Conservation (phyloP, 2,113 vertebrate species). For the Willisornis vidua region DNA sequence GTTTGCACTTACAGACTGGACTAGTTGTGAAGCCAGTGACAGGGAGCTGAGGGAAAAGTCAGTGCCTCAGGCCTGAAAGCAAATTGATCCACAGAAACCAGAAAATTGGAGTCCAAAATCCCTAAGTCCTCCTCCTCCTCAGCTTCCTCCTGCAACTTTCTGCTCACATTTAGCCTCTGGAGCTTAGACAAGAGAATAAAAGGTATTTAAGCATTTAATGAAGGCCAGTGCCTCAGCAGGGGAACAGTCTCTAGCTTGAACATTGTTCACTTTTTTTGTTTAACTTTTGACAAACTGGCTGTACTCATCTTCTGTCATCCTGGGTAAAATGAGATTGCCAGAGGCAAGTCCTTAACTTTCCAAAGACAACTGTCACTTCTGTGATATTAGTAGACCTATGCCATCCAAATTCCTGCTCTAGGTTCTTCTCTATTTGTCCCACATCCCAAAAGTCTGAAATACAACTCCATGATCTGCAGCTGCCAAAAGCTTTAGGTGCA, state of each 20-base stretch:
- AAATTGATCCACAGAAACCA: background rate
- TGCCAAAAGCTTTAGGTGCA: background rate
- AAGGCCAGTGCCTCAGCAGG: background rate
- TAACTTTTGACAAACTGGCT: background rate
- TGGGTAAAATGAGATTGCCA: background rate
- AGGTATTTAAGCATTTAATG: background rate
- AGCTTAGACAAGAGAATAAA: background rate
- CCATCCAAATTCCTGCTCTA: background rate
- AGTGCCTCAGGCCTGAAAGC: background rate
- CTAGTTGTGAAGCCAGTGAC: background rate
- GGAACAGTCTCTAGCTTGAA: background rate
- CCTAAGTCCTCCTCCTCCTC: background rate
- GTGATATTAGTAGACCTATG: background rate
- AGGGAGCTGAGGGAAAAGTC: background rate
- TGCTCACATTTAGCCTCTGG: background rate
- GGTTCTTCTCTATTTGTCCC: background rate
- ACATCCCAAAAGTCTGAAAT: background rate
- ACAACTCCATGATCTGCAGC: background rate
- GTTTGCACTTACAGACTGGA: background rate
- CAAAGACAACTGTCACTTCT: background rate
- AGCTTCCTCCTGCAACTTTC: background rate
- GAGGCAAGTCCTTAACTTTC: background rate
- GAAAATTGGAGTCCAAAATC: background rate
- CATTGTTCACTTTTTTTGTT: background rate
- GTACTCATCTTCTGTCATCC: background rate